phyloP scores from a whole-genome alignment of 1,140 invertebrate genomes.

The Conus betulinus region DNA sequence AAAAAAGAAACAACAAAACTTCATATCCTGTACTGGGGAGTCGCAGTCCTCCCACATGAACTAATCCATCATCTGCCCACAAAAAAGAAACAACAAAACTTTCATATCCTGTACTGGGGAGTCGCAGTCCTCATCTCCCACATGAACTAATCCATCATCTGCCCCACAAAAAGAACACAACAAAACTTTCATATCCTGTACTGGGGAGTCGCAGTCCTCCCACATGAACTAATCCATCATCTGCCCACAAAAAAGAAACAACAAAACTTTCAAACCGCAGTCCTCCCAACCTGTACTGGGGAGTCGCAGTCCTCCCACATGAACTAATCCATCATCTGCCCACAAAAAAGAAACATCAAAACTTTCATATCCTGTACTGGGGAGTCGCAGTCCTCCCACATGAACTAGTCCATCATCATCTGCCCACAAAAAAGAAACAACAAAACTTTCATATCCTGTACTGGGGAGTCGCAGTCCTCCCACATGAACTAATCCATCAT shows the following conservation, averaged over 20 bases:
- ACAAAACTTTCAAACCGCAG: no score
- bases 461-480: conserved; percentile 23
- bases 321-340: conserved; percentile 33
- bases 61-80: conserved; percentile 25
- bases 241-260: no score
- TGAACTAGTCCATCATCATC: conserved; percentile 41
- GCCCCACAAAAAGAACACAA: no score
- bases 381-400: conserved; percentile 40
- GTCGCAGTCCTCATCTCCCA: conserved; percentile 34
- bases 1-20: no score
- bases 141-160: conserved; percentile 40
- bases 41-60: conserved; percentile 46
- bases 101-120: no score
- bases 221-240: conserved; percentile 42
- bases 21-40: no score
- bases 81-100: background rate
- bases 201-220: conserved; percentile 21
- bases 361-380: no score
- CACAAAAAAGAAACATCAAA: no score
- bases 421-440: background rate
- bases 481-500: conserved; percentile 41
- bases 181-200: no score
- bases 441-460: no score
- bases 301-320: conserved; percentile 40
- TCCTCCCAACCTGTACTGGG: no score